These are phyloP conservation scores for Bolinopsis microptera DNA, from an alignment of 37 sponge, comb jelly and placozoan genomes.

Conservation along the genomic window DNA sequence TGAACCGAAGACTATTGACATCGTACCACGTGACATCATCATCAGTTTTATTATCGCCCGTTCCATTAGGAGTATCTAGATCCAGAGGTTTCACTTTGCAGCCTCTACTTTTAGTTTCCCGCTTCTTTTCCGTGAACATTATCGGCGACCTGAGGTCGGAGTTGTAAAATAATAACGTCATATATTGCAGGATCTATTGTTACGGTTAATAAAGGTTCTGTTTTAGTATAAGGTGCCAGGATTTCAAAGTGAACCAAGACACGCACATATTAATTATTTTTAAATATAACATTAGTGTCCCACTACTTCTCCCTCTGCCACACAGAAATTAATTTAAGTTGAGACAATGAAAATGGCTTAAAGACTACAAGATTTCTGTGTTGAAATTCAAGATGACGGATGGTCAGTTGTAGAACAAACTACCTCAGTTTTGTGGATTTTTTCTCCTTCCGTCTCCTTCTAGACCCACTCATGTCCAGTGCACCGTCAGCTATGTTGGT, in stretches of 20 bases:
- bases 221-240: too few species aligned
- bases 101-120: background rate
- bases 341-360: too few species aligned
- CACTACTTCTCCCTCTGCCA: too few species aligned
- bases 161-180: too few species aligned
- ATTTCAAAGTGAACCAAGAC: too few species aligned
- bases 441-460: background rate
- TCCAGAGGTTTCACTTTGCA: conserved; percentile 22
- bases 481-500: conserved; percentile 60
- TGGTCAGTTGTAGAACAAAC: background rate
- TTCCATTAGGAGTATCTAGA: background rate
- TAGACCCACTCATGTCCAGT: conserved; percentile 61
- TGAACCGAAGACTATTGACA: conserved; percentile 14
- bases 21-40: conserved; percentile 61
- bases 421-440: conserved; percentile 49
- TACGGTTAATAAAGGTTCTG: too few species aligned
- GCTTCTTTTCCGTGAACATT: conserved; percentile 34
- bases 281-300: too few species aligned
- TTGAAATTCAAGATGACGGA: too few species aligned
- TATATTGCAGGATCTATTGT: too few species aligned
- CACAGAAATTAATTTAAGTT: too few species aligned
- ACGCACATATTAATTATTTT: too few species aligned
- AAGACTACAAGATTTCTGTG: too few species aligned
- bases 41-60: background rate
- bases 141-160: conserved; percentile 19